Percentiles rank a stretch among this genome's conserved stretches.
phyloP scores from a whole-genome alignment of 2,113 vertebrate species.

The Lamprologus sp. region DNA sequence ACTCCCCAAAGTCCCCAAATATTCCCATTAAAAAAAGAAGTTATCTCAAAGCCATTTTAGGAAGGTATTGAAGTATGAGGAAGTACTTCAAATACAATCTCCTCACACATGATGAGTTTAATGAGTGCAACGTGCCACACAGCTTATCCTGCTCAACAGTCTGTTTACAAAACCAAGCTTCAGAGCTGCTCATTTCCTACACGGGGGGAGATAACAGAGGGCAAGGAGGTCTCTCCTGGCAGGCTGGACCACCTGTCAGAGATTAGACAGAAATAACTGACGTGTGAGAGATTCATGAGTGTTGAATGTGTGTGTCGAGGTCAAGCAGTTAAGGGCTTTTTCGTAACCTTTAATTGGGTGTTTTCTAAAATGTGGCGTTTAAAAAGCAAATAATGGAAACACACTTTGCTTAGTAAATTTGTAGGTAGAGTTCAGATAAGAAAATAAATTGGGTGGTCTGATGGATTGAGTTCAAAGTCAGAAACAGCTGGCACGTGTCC shows the following conservation, averaged over 20 bases:
- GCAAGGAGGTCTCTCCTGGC: background rate
- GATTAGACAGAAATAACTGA: slow-evolving; percentile 17
- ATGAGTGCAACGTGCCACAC: slow-evolving; percentile 13
- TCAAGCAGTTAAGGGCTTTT: background rate
- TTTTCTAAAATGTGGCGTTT: background rate
- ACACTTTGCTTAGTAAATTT: background rate
- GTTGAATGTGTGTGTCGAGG: background rate
- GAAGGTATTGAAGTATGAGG: slow-evolving; percentile 23
- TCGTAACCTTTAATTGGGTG: background rate
- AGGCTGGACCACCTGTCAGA: background rate
- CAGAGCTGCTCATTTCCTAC: slow-evolving; percentile 1
- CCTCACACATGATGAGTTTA: background rate
- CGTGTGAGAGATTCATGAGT: background rate
- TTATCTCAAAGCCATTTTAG: background rate
- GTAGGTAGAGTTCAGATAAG: background rate
- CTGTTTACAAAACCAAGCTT: slow-evolving; percentile 10
- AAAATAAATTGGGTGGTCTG: background rate
- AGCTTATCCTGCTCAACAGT: background rate
- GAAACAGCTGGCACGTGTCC: background rate
- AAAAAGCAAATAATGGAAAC: background rate
- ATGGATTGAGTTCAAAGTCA: background rate
- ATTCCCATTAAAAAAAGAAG: background rate
- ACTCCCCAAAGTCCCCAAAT: background rate
- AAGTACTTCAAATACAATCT: background rate
- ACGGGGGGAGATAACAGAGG: background rate